Base-by-base conservation (phyloP, 2,888 invertebrate species). In the Dolichopus griseipennis region DNA sequence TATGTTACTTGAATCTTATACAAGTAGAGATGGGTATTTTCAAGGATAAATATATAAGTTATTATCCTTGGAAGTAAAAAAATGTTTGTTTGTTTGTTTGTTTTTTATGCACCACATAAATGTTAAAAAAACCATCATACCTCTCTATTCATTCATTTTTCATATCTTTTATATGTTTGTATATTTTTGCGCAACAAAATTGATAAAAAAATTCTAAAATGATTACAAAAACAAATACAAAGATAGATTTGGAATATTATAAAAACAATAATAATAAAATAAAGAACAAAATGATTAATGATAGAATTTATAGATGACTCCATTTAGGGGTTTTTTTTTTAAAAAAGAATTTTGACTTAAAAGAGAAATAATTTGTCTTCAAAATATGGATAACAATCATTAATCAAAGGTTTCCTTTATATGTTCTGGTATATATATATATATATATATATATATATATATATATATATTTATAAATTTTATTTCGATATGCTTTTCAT, bases 281-380 rank as follows among this genome's bases (percentile, higher is more conserved):
- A 15, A 52, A 18, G 6, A 52, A 52, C 15, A 52, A 52, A 52
- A 52, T 52, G 52, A 52, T 52, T 52, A 52, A 52, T 52, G 52
- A 52, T 18, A 52, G 18, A 52, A 12, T 52, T 52, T 52, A n/a
- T 52, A 18, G 52, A 52, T 52, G 52, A 52, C 52, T 52, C 52
- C n/a, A 52, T 52, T 52, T 52, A 52, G 52, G 52, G 9, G 9
- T 52, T 52, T 27, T 27, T 27, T 27, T 27, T 27, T n/a, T n/a
- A n/a, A n/a, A 27, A 27, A 27, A 27, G 18, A 52, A 15, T 18
- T 52, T 52, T 52, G 52, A 52, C 52, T 52, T 52, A 52, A 52
- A 52, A n/a, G 52, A 52, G 52, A 52, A 52, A 52, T 52, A 52
- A 52, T 52, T 52, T 52, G 52, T 52, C 52, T 52, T 52, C 52